phyloP scores from a whole-genome alignment of 2,888 invertebrate species.

The Xylota segnis region DNA sequence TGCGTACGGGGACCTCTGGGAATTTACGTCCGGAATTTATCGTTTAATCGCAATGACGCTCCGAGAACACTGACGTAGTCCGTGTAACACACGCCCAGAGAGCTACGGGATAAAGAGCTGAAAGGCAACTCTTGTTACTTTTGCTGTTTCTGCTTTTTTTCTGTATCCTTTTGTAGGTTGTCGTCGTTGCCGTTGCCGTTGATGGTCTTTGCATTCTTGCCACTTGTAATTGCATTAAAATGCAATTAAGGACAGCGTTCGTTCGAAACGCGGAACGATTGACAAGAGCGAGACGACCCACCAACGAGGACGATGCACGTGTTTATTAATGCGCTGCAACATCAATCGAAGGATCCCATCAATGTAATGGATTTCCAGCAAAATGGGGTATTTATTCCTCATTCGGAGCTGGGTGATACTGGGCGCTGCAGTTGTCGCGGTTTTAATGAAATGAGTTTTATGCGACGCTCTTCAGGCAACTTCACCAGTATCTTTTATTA shows the following conservation, averaged over 20 bases:
- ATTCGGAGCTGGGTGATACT: conserved; percentile 20
- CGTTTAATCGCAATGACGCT: conserved; percentile 69
- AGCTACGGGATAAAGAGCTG: conserved; percentile 54
- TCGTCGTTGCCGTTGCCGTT: conserved; percentile 41
- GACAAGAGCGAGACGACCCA: conserved; percentile 44
- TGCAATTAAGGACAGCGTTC: conserved; percentile 81
- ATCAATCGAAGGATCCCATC: conserved; percentile 73
- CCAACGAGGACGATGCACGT: conserved; percentile 70
- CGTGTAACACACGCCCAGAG: conserved; percentile 51
- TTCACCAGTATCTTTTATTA: conserved; percentile 65
- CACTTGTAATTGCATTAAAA: conserved; percentile 84
- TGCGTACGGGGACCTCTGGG: conserved; percentile 75
- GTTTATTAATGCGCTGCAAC: conserved; percentile 74
- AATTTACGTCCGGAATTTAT: conserved; percentile 71
- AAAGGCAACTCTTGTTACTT: conserved; percentile 29
- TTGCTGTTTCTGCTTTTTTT: conserved; percentile 31
- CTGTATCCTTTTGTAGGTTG: conserved; percentile 49
- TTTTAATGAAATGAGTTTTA: conserved; percentile 74
- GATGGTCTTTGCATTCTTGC: conserved; percentile 60
- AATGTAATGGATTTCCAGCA: conserved; percentile 72
- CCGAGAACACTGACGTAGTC: conserved; percentile 54
- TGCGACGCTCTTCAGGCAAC: conserved; percentile 53
- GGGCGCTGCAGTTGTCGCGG: conserved; percentile 62
- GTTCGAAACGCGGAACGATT: conserved; percentile 52
- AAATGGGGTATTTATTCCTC: conserved; percentile 60